These are phyloP conservation scores for Malurus melanocephalus DNA, from an alignment of 2,113 vertebrate genomes.

Conservation along the genomic window DNA sequence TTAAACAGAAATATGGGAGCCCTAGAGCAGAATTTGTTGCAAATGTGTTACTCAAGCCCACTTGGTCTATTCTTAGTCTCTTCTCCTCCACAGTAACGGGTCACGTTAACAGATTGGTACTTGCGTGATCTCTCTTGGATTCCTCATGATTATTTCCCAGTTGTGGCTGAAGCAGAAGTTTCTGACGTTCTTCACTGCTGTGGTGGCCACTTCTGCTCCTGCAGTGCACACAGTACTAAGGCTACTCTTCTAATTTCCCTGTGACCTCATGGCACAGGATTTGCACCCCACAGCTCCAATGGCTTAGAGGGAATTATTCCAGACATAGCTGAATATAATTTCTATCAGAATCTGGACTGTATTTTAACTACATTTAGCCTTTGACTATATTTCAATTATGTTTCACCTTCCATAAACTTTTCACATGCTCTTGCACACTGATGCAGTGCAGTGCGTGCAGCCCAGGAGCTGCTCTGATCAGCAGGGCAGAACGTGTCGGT, in stretches of 20 bases:
- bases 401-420: background rate
- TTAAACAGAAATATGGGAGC: background rate
- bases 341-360: background rate
- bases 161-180: background rate
- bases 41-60: background rate
- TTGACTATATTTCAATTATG: background rate
- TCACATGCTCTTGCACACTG: background rate
- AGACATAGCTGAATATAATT: background rate
- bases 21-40: background rate
- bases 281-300: background rate
- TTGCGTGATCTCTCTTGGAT: background rate
- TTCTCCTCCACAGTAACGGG: background rate
- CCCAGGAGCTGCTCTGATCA: background rate
- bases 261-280: background rate
- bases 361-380: background rate
- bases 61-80: background rate
- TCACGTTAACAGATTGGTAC: background rate
- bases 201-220: background rate
- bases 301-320: background rate
- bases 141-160: background rate
- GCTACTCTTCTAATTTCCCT: background rate
- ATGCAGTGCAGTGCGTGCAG: background rate
- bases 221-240: rapidly evolving
- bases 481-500: rapidly evolving
- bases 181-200: background rate